These are phyloP conservation scores for Buathra laborator DNA, from an alignment of 2,888 invertebrate genomes.

Conservation along the genomic window DNA sequence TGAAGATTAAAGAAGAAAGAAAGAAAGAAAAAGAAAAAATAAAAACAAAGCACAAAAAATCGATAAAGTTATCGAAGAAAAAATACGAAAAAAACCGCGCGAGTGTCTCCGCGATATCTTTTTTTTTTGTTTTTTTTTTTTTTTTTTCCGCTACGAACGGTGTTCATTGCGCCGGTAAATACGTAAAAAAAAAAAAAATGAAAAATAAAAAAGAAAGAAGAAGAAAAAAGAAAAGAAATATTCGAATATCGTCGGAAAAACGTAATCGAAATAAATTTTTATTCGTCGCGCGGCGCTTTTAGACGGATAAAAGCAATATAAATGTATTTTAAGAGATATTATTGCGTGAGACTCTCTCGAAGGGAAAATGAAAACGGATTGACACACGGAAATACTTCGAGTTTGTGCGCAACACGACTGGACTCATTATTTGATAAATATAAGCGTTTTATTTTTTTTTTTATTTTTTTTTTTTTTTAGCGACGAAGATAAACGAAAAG, in stretches of 20 bases:
- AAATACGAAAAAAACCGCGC: slow-evolving; percentile 6
- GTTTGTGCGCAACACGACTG: slow-evolving; percentile 52
- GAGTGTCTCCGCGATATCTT: slow-evolving; percentile 23
- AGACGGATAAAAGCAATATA: slow-evolving; percentile 42
- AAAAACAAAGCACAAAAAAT: slow-evolving; percentile 18
- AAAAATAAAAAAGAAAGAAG: slow-evolving; percentile 5
- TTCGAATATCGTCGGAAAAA: slow-evolving; percentile 31
- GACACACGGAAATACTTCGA: slow-evolving; percentile 35
- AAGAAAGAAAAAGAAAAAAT: neutral
- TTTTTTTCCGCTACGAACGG: slow-evolving; percentile 18
- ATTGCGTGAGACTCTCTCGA: slow-evolving; percentile 49
- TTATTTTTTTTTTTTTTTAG: neutral
- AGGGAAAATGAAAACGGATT: slow-evolving; percentile 18
- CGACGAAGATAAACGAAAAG: slow-evolving; percentile 4
- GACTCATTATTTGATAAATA: slow-evolving; percentile 56
- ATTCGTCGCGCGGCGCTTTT: slow-evolving; percentile 17
- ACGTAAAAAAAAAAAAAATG: slow-evolving; percentile 9
- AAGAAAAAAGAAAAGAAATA: neutral
- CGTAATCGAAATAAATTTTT: slow-evolving; percentile 32
- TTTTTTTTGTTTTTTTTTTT: slow-evolving; percentile 26
- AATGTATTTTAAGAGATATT: slow-evolving; percentile 44
- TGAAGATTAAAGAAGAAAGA: slow-evolving; percentile 63
- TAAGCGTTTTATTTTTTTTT: slow-evolving; percentile 19
- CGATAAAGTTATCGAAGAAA: slow-evolving; percentile 13
- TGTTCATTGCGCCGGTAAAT: slow-evolving; percentile 14